A percentile compares a stretch with the other conserved stretches of the same genome.
phyloP scores from a whole-genome alignment of 2,797 vertebrate species.

The Anabacerthia variegaticeps region DNA sequence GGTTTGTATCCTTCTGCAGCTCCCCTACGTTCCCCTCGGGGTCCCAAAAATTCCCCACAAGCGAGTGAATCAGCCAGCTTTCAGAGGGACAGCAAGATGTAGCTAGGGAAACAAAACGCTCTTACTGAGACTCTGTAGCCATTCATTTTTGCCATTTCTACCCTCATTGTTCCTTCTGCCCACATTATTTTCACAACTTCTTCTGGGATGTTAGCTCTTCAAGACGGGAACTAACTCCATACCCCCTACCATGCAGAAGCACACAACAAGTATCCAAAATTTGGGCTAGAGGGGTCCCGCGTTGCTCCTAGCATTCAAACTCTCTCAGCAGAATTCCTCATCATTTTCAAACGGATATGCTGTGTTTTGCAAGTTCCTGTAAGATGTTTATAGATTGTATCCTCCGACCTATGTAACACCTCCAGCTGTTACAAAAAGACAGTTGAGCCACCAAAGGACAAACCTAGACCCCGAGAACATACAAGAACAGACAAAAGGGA shows the following conservation, averaged over 20 bases:
- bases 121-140: background rate
- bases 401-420: background rate
- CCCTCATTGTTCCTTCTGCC: background rate
- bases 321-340: background rate
- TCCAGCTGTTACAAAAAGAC: background rate
- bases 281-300: background rate
- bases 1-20: background rate
- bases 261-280: background rate
- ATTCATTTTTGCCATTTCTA: background rate
- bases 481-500: background rate
- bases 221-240: background rate
- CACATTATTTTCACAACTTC: background rate
- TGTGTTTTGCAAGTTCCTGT: background rate
- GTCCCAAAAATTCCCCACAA: background rate
- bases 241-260: background rate
- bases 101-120: background rate
- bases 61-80: background rate
- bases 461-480: background rate
- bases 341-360: background rate
- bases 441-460: background rate
- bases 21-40: background rate
- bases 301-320: background rate
- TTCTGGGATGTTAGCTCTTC: background rate
- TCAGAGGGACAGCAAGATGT: background rate
- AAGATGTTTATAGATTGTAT: background rate